Evolutionary conservation across 2,113 vertebrate species (phyloP).

Genomic region (Benthochromis sp.): DNA sequence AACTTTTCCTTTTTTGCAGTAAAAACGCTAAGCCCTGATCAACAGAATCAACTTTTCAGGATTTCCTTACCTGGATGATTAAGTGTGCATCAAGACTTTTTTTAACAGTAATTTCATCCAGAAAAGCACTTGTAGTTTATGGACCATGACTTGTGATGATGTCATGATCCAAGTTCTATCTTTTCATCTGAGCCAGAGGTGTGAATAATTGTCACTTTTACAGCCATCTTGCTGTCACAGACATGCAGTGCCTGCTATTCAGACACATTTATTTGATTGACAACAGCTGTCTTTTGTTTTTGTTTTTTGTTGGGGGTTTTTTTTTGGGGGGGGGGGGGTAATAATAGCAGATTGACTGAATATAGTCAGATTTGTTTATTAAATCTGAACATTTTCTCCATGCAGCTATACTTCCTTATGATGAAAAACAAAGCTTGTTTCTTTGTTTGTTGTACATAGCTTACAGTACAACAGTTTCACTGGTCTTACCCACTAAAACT

Average conservation of each 20-base stretch:
- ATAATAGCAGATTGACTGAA: neutral
- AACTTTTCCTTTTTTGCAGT: neutral
- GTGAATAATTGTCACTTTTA: neutral
- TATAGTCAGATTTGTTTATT: neutral
- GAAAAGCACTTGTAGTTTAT: neutral
- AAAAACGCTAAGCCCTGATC: neutral
- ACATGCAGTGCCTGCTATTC: neutral
- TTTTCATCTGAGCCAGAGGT: neutral
- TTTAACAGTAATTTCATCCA: neutral
- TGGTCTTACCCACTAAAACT: neutral
- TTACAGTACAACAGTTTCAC: neutral
- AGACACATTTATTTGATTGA: neutral
- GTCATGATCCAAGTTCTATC: neutral
- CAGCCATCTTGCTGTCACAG: neutral
- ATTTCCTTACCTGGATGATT: neutral
- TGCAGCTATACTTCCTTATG: neutral
- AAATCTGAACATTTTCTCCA: neutral
- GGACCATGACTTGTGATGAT: neutral
- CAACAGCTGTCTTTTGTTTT: neutral
- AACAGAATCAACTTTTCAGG: neutral
- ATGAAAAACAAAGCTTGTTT: neutral
- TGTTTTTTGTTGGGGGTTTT: fast-evolving
- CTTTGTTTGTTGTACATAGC: neutral
- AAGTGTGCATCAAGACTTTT: neutral
- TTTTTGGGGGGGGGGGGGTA: fast-evolving